These are phyloP conservation scores for Eupithecia dodoneata DNA, from an alignment of 2,888 invertebrate species.

Conservation along the genomic window DNA sequence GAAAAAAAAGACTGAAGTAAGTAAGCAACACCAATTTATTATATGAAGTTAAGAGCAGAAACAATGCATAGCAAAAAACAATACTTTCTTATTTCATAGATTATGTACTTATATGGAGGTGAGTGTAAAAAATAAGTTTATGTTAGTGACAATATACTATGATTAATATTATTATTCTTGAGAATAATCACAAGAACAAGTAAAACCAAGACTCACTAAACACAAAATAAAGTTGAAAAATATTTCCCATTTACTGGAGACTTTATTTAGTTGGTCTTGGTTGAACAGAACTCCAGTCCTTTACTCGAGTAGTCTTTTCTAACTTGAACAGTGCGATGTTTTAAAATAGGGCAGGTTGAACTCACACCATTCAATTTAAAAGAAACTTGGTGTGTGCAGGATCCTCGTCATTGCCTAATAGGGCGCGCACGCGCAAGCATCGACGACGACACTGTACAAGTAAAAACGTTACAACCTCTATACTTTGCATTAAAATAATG, in stretches of 20 bases:
- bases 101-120: constrained; percentile 29
- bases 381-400: constrained; percentile 81
- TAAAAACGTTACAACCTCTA: constrained; percentile 91
- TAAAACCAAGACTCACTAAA: constrained; percentile 85
- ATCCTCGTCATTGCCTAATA: constrained; percentile 68
- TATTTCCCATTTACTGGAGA: constrained; percentile 64
- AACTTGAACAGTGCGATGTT: constrained; percentile 83
- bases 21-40: constrained; percentile 75
- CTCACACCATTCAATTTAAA: constrained; percentile 83
- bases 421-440: constrained; percentile 51
- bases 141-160: constrained; percentile 44
- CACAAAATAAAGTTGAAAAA: constrained; percentile 70
- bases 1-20: not conserved
- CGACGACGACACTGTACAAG: constrained; percentile 77
- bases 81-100: constrained; percentile 34
- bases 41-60: constrained; percentile 70
- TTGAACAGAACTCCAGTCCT: constrained; percentile 84
- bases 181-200: constrained; percentile 68
- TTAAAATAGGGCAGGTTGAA: constrained; percentile 71
- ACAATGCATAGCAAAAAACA: constrained; percentile 68
- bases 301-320: constrained; percentile 83
- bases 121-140: constrained; percentile 38
- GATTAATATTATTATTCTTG: constrained; percentile 57
- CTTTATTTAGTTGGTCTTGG: constrained; percentile 84
- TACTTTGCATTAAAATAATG: constrained; percentile 97